Evolutionary conservation across 2,888 invertebrate species (phyloP).

Genomic region (Dryocosmus kuriphilus): DNA sequence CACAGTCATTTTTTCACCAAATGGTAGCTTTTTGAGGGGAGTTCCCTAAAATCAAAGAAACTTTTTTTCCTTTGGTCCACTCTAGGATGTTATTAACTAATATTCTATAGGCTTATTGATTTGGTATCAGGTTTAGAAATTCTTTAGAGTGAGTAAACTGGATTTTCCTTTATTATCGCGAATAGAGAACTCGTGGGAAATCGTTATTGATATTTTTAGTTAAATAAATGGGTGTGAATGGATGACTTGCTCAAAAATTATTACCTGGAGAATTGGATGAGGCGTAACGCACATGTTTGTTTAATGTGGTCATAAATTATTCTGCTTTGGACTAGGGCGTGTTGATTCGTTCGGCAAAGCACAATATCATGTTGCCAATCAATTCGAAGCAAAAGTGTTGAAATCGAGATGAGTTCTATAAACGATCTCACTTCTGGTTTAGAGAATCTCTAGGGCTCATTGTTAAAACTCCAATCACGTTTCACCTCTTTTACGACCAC

Average conservation of each 20-base stretch:
- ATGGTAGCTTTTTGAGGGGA: too few species aligned
- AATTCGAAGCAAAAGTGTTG: background rate
- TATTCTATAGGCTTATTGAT: too few species aligned
- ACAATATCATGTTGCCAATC: constrained; percentile 1
- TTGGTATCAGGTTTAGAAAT: too few species aligned
- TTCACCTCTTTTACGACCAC: too few species aligned
- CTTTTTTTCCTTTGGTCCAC: too few species aligned
- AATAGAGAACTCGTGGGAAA: background rate
- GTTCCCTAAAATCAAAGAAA: too few species aligned
- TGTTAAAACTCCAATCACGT: too few species aligned
- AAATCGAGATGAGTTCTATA: background rate
- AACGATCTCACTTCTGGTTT: background rate
- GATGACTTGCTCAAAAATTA: background rate
- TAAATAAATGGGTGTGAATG: constrained; percentile 9
- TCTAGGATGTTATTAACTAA: too few species aligned
- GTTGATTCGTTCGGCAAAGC: background rate
- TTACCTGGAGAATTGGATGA: constrained; percentile 6
- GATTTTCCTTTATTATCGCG: background rate
- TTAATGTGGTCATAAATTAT: constrained; percentile 25
- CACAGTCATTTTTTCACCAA: too few species aligned
- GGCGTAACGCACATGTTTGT: constrained; percentile 13
- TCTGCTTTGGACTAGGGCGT: background rate
- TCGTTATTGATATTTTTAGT: constrained; percentile 2
- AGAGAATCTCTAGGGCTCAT: background rate
- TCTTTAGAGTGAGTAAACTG: background rate